Conservation (phyloP, 2,797 vertebrate species). For the Ptychobarbus kaznakovi region DNA sequence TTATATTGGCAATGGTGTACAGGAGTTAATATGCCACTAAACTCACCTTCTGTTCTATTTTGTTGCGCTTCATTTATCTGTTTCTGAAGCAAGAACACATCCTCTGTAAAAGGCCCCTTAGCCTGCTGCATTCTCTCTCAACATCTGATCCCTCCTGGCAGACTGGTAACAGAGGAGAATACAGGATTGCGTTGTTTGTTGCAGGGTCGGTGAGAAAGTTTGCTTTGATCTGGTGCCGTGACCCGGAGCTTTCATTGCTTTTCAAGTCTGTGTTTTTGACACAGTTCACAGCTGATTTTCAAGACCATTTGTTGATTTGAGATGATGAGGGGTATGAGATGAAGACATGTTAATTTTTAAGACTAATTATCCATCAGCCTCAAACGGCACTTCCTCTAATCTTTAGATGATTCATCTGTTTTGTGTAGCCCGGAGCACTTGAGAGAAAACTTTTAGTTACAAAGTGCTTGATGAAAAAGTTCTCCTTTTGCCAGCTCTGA, state of each 20-base stretch:
- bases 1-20: background rate
- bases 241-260: conserved; percentile 13
- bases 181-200: conserved; percentile 8
- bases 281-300: background rate
- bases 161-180: conserved; percentile 22
- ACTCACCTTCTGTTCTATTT: conserved; percentile 2
- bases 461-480: conserved; percentile 26
- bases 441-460: conserved; percentile 9
- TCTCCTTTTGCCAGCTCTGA: conserved; percentile 8
- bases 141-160: conserved; percentile 39
- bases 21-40: background rate
- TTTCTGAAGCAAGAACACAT: conserved; percentile 19
- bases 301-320: conserved; percentile 14
- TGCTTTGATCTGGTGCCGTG: conserved; percentile 44
- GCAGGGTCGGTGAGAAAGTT: conserved; percentile 2
- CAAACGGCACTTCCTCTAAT: conserved; percentile 18
- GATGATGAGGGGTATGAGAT: background rate
- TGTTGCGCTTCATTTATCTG: background rate
- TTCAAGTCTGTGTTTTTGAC: background rate
- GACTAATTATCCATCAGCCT: conserved; percentile 26
- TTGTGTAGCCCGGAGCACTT: conserved; percentile 27
- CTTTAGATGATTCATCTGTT: conserved; percentile 22
- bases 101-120: conserved; percentile 14
- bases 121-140: conserved; percentile 30
- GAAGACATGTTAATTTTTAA: conserved; percentile 8